These are phyloP conservation scores for Synanthedon vespiformis DNA, from an alignment of 2,888 invertebrate genomes.

Conservation along the genomic window DNA sequence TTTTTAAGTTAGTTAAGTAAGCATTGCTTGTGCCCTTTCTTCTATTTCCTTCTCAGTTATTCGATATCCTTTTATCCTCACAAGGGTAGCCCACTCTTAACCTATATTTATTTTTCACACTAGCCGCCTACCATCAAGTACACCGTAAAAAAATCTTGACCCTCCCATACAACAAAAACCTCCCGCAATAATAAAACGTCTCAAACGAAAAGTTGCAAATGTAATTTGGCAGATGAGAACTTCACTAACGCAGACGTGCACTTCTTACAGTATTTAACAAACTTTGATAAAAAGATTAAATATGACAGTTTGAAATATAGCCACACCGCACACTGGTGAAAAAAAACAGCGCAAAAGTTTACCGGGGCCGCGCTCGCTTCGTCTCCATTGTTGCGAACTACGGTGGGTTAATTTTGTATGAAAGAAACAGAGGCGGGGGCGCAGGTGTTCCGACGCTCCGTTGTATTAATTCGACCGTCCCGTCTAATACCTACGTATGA, in stretches of 20 bases:
- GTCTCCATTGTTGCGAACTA: constrained; percentile 58
- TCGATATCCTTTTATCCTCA: too few species aligned
- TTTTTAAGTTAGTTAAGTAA: too few species aligned
- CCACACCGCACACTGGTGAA: constrained; percentile 49
- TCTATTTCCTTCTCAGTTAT: too few species aligned
- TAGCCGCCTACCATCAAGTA: too few species aligned
- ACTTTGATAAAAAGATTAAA: constrained; percentile 71
- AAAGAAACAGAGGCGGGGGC: constrained; percentile 56
- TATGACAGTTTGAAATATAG: constrained; percentile 71
- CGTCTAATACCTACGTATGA: constrained; percentile 61
- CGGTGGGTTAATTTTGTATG: constrained; percentile 60
- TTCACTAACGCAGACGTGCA: constrained; percentile 51
- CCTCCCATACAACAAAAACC: too few species aligned
- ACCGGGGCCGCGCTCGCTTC: constrained; percentile 18
- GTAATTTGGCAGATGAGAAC: constrained; percentile 59
- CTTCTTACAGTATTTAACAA: constrained; percentile 63
- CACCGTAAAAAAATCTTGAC: too few species aligned
- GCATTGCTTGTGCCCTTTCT: too few species aligned
- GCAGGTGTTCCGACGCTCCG: constrained; percentile 50
- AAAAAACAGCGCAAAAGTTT: constrained; percentile 61
- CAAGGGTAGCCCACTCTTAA: too few species aligned
- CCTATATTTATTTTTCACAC: too few species aligned
- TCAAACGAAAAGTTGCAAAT: constrained; percentile 37
- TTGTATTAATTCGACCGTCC: constrained; percentile 61
- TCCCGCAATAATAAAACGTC: constrained; percentile 25